Base-by-base conservation (phyloP, 2,113 vertebrate genomes). In the Natator depressus region DNA sequence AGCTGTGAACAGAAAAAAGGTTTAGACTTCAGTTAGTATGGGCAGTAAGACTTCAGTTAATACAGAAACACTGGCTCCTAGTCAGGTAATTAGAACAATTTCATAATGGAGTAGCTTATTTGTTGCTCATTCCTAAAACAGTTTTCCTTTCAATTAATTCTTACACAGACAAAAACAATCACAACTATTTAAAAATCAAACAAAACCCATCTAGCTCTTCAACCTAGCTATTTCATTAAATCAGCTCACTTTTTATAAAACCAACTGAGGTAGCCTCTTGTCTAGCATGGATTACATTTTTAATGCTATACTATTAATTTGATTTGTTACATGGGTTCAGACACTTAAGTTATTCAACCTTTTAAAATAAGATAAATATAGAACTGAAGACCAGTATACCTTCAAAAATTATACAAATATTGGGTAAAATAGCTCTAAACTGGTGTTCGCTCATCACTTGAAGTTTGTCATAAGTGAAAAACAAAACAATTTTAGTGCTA, bases 1-100 rank as follows among this genome's bases (percentile, higher is more conserved):
- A 35, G 99, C 99, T 99, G 98, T 49, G 88, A 94, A 98, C 0
- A 97, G 57, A 72, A 89, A 80, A 85, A 84, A 94, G 49, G 82
- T 88, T 53, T 12, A 69, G n/a, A 85, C 83, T 96, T 97, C 79
- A 91, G 95, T 57, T 72, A 6, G 88, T 87, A 55, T 38, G 42
- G 82, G 53, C 62, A 95, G 82, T 8, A 10, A 81, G 38, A 29
- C 72, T 25, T 38, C 24, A 35, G 29, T 22, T 10, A 47, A 7
- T 27, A 75, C 31, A 95, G 69, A 84, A 92, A 65, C 42, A 84
- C 24, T 46, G 46, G 46, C 75, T 46, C 10, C 51, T 50, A 65
- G 50, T 54, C 80, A n/a, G 53, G 84, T 49, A 88, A 83, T n/a
- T 88, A 79, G 83, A 59, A 72, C 49, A 84, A 79, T 38, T 84